Evolutionary conservation across 1,140 invertebrate species (phyloP).

Genomic region (Aphis craccivora): DNA sequence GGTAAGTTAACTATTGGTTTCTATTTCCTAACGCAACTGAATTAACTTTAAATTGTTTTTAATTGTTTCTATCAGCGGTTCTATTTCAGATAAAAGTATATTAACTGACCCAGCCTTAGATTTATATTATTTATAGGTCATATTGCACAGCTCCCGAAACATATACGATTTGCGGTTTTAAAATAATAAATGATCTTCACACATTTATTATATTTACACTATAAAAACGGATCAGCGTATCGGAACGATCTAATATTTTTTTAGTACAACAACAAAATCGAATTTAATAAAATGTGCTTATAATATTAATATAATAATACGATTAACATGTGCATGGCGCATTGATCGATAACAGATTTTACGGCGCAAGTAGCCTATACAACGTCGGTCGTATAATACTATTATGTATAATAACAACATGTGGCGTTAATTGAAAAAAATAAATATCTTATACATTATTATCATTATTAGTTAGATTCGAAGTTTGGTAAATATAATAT

Average conservation of each 20-base stretch:
- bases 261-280: neutral
- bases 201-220: neutral
- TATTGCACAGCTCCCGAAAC: neutral
- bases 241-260: neutral
- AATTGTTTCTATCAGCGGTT: neutral
- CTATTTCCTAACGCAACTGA: neutral
- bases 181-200: neutral
- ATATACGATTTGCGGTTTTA: neutral
- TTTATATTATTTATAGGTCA: no score
- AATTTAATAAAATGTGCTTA: neutral
- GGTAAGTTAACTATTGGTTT: neutral
- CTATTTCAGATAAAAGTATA: neutral
- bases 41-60: neutral
- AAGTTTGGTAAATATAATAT: no score
- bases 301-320: neutral
- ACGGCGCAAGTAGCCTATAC: neutral
- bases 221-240: neutral
- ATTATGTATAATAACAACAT: neutral
- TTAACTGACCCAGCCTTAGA: neutral
- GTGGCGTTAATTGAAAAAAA: neutral
- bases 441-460: neutral
- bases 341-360: constrained; percentile 10
- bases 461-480: no score
- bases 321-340: neutral
- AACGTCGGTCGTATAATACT: neutral